These are phyloP conservation scores for Eubasilissa regina DNA, from an alignment of 1,140 invertebrate species.

Conservation along the genomic window DNA sequence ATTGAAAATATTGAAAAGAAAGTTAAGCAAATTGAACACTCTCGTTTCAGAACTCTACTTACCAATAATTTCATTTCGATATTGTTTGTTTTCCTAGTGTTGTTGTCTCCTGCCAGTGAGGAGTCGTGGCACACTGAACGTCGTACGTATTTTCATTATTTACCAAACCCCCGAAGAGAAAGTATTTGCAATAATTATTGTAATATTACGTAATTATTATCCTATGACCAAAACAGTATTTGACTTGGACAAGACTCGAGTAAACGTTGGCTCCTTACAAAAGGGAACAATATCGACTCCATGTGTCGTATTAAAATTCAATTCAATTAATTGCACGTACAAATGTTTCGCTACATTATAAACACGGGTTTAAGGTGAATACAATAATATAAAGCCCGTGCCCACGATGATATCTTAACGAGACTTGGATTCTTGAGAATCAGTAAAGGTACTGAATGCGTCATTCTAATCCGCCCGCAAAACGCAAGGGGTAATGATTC, in stretches of 20 bases:
- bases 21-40: no score
- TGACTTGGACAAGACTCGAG: background rate
- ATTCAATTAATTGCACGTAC: no score
- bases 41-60: background rate
- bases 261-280: background rate
- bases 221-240: background rate
- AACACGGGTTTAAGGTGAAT: no score
- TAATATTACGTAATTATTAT: conserved; percentile 14
- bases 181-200: conserved; percentile 4
- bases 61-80: background rate
- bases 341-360: no score
- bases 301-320: no score
- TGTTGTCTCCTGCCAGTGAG: background rate
- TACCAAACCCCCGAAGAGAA: conserved; percentile 13
- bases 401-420: no score
- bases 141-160: background rate
- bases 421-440: no score
- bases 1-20: no score
- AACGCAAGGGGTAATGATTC: no score
- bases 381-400: no score
- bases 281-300: background rate
- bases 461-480: no score
- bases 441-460: no score
- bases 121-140: conserved; percentile 6
- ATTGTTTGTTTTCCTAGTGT: background rate